A percentile compares a stretch with the other conserved stretches of the same genome.
Evolutionary conservation across 2,888 invertebrate species (phyloP).

Genomic region (Tinea semifulvella): DNA sequence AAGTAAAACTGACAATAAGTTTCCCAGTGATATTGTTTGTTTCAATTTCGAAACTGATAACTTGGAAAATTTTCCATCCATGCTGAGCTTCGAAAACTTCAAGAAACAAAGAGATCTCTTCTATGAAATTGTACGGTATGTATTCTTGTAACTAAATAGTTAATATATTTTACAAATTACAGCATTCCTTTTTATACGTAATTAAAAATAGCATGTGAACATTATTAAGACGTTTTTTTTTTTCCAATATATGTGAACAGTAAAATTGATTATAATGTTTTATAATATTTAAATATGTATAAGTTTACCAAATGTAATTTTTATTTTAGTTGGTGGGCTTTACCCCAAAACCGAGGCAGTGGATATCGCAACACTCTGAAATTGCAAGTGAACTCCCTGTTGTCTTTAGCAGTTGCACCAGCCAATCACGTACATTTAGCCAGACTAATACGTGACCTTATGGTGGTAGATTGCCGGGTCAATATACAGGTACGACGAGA

Average conservation of each 20-base stretch:
- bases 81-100: conserved; percentile 78
- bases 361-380: conserved; percentile 30
- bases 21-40: conserved; percentile 72
- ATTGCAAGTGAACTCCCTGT: conserved; percentile 53
- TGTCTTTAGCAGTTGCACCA: conserved; percentile 67
- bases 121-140: conserved; percentile 76
- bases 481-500: conserved; percentile 40
- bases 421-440: conserved; percentile 84
- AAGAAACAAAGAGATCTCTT: conserved; percentile 88
- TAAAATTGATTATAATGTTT: background rate
- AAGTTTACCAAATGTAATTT: background rate
- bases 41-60: conserved; percentile 90
- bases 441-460: conserved; percentile 76
- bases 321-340: conserved; percentile 44
- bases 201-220: no score
- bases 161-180: no score
- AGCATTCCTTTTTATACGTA: no score
- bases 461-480: conserved; percentile 66
- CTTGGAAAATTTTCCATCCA: conserved; percentile 79
- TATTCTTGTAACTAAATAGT: no score
- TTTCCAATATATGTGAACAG: background rate
- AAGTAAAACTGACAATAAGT: conserved; percentile 24
- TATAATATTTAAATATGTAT: background rate
- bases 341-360: conserved; percentile 24
- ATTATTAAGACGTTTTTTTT: no score